Conservation (phyloP, 1,140 invertebrate species). For the Drosophila repleta region DNA sequence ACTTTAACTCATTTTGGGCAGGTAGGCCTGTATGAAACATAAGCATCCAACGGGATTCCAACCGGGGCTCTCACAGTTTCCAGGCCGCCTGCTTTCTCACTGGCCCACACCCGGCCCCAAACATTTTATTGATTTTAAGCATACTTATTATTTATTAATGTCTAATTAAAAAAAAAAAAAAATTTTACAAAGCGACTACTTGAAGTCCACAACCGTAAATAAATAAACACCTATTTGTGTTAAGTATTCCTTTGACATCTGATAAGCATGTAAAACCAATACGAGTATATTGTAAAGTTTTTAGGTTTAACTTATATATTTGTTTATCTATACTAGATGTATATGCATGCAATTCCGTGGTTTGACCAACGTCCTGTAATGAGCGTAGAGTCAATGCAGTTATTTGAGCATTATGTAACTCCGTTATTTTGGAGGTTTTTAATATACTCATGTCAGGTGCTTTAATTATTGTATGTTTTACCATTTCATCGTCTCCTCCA, state of each 20-base stretch:
- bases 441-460: conserved; percentile 12
- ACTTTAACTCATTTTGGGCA: too few relatives aligned
- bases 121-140: too few relatives aligned
- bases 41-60: too few relatives aligned
- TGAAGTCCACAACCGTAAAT: too few relatives aligned
- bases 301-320: conserved; percentile 51
- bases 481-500: conserved; percentile 75
- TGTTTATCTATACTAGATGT: conserved; percentile 64
- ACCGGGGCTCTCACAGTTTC: too few relatives aligned
- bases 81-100: too few relatives aligned
- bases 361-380: background rate
- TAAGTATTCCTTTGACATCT: conserved; percentile 59
- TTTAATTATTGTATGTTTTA: conserved; percentile 52
- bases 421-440: background rate
- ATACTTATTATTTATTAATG: too few relatives aligned
- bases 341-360: conserved; percentile 36
- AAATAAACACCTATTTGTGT: too few relatives aligned
- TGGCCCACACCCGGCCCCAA: too few relatives aligned
- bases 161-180: too few relatives aligned
- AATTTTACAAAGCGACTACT: too few relatives aligned
- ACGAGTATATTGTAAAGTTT: conserved; percentile 7
- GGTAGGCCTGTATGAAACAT: too few relatives aligned
- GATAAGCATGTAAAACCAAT: conserved; percentile 58
- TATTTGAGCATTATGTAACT: conserved; percentile 58
- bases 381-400: conserved; percentile 49